Percentiles rank a stretch among this genome's conserved stretches.
Evolutionary conservation across 2,888 invertebrate genomes (phyloP).

Genomic region (Pristionchus fissidentatus): DNA sequence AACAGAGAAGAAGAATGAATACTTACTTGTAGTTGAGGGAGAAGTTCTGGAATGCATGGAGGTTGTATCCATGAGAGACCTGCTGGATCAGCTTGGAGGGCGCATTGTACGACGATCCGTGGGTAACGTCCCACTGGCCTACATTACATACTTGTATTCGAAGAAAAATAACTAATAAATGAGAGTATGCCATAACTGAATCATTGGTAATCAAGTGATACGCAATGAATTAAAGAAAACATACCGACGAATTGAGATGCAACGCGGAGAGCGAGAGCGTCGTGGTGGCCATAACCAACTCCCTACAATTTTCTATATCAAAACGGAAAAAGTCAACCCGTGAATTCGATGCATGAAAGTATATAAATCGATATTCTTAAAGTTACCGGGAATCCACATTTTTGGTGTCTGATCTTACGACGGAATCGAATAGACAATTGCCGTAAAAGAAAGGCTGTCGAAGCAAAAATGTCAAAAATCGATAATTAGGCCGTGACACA

Average conservation of each 20-base stretch:
- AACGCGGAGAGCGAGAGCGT: constrained; percentile 67
- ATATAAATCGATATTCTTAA: not conserved
- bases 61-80: constrained; percentile 59
- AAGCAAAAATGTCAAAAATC: too few species aligned
- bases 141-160: too few species aligned
- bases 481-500: too few species aligned
- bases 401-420: too few species aligned
- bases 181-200: not conserved
- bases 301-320: constrained; percentile 58
- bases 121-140: constrained; percentile 73
- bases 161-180: not conserved
- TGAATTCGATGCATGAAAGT: not conserved
- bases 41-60: constrained; percentile 82
- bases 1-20: not conserved
- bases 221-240: not conserved
- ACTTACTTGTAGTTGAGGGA: constrained; percentile 92
- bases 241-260: constrained; percentile 61
- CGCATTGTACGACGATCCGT: constrained; percentile 69
- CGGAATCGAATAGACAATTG: too few species aligned
- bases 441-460: not conserved
- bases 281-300: constrained; percentile 68
- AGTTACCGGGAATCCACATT: too few species aligned
- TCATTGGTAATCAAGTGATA: not conserved
- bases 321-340: not conserved
- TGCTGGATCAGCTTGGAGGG: constrained; percentile 69